Percentiles rank a stretch among this genome's conserved stretches.
Evolutionary conservation across 2,888 invertebrate genomes (phyloP).

Genomic region (Oscheius onirici): DNA sequence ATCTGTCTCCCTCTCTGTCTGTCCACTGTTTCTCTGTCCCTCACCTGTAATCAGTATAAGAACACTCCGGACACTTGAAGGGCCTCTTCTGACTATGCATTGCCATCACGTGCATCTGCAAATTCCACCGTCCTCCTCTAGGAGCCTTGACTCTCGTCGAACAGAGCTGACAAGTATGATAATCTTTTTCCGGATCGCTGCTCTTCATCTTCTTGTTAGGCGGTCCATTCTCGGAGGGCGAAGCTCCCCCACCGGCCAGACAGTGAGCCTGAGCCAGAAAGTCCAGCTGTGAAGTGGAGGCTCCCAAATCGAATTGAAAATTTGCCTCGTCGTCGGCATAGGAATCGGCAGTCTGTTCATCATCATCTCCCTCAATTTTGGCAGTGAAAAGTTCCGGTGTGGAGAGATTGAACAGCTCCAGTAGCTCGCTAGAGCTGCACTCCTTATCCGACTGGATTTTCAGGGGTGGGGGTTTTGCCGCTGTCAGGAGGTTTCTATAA

Average conservation of each 20-base stretch:
- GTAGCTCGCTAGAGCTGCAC: slow-evolving; percentile 8
- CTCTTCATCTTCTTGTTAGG: slow-evolving; percentile 11
- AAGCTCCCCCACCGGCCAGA: slow-evolving; percentile 1
- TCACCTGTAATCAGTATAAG: slow-evolving; percentile 43
- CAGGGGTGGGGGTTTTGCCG: slow-evolving; percentile 2
- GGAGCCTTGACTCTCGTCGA: slow-evolving; percentile 46
- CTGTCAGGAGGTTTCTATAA: slow-evolving; percentile 12
- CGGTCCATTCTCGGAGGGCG: slow-evolving; percentile 9
- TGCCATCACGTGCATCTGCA: slow-evolving; percentile 55
- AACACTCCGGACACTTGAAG: slow-evolving; percentile 41
- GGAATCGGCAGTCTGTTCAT: slow-evolving; percentile 27
- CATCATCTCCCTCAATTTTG: slow-evolving; percentile 3
- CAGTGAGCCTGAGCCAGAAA: slow-evolving; percentile 30
- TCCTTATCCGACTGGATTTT: slow-evolving; percentile 29
- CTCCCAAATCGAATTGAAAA: slow-evolving; percentile 8
- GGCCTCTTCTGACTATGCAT: slow-evolving; percentile 42
- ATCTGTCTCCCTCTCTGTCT: no score
- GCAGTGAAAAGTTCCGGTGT: slow-evolving; percentile 7
- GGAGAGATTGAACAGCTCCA: slow-evolving; percentile 21
- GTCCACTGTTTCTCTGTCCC: not conserved
- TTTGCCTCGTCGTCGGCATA: not conserved
- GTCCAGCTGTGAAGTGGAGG: slow-evolving; percentile 21
- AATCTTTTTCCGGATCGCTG: slow-evolving; percentile 33
- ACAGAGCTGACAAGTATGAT: slow-evolving; percentile 46
- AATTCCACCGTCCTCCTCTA: slow-evolving; percentile 50